Evolutionary conservation across 2,113 vertebrate species (phyloP).

Genomic region (Menura novaehollandiae): DNA sequence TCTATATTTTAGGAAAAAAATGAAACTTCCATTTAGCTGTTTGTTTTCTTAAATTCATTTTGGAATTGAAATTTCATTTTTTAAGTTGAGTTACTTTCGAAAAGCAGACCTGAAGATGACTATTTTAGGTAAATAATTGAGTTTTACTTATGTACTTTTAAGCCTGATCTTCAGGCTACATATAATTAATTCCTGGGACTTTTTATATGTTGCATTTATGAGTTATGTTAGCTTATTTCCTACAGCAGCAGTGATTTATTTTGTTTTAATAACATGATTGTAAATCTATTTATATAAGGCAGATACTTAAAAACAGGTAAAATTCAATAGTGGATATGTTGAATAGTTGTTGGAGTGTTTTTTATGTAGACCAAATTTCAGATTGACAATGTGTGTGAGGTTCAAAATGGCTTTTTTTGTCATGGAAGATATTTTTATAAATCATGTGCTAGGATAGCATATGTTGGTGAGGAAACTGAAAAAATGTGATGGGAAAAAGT

Average conservation of each 20-base stretch:
- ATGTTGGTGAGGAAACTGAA: conserved; percentile 1
- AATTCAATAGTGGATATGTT: neutral
- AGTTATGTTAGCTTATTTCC: neutral
- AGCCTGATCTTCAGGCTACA: neutral
- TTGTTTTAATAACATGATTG: neutral
- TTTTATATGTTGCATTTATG: neutral
- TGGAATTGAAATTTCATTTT: neutral
- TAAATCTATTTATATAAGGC: neutral
- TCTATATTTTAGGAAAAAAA: neutral
- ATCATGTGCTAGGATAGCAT: neutral
- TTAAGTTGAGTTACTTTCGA: neutral
- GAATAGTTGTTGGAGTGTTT: neutral
- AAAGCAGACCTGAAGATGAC: neutral
- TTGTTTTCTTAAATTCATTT: neutral
- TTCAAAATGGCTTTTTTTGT: neutral
- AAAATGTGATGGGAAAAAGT: neutral
- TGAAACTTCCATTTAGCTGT: neutral
- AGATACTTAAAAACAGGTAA: neutral
- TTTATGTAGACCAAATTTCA: neutral
- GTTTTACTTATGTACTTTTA: neutral
- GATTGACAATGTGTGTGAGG: neutral
- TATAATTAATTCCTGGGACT: neutral
- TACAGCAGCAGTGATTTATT: neutral
- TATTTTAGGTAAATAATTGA: neutral
- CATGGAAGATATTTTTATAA: conserved; percentile 5